Evolutionary conservation across 2,113 vertebrate genomes (phyloP).

Genomic region (Cyprinus carpio): DNA sequence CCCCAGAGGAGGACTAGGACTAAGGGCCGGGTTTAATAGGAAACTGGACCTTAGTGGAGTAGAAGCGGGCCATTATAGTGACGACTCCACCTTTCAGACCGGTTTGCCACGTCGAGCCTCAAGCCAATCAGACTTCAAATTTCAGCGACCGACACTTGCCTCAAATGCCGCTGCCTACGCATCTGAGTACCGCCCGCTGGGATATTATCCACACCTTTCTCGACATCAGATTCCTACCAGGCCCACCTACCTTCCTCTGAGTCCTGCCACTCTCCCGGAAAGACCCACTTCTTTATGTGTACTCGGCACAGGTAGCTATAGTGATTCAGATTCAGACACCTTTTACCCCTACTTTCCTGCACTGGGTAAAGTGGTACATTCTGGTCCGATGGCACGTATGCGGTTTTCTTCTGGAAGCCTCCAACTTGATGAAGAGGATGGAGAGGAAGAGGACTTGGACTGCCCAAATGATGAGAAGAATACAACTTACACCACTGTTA

Average conservation of each 20-base stretch:
- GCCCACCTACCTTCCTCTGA: slow-evolving; percentile 73
- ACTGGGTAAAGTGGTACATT: slow-evolving; percentile 71
- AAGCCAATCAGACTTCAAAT: slow-evolving; percentile 91
- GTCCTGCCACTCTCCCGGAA: slow-evolving; percentile 70
- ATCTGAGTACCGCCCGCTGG: slow-evolving; percentile 89
- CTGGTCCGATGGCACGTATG: slow-evolving; percentile 78
- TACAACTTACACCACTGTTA: slow-evolving; percentile 34
- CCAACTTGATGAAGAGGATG: slow-evolving; percentile 89
- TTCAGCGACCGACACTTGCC: slow-evolving; percentile 65
- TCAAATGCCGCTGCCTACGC: slow-evolving; percentile 69
- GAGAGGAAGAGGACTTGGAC: slow-evolving; percentile 60
- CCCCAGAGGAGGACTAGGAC: slow-evolving; percentile 42
- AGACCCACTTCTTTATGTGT: slow-evolving; percentile 63
- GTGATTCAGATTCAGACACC: slow-evolving; percentile 88
- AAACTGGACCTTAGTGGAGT: slow-evolving; percentile 55
- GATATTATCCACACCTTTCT: slow-evolving; percentile 84
- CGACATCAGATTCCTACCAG: slow-evolving; percentile 63
- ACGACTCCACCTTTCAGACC: slow-evolving; percentile 77
- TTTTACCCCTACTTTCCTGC: slow-evolving; percentile 84
- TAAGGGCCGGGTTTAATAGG: slow-evolving; percentile 56
- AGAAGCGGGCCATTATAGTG: slow-evolving; percentile 73
- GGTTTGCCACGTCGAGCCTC: slow-evolving; percentile 81
- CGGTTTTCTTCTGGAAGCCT: slow-evolving; percentile 91
- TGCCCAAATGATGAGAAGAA: slow-evolving; percentile 53
- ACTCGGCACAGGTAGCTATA: slow-evolving; percentile 76